Conservation (phyloP, 2,888 invertebrate genomes). For the Chymomyza procnemis region DNA sequence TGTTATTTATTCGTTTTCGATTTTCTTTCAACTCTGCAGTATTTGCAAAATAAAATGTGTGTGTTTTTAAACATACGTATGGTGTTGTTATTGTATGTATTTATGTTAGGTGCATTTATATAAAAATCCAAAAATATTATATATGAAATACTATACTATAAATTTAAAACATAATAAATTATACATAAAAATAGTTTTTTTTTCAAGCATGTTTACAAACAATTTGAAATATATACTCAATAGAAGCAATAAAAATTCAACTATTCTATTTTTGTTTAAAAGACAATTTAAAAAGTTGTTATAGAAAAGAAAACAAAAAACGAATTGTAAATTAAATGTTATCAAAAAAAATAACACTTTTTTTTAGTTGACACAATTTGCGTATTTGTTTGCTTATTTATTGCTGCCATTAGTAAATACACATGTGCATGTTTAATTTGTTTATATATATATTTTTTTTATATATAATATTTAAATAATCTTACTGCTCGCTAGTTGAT, state of each 20-base stretch:
- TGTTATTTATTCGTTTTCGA: conserved; percentile 48
- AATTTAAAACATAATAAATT: not conserved
- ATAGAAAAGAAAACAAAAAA: not conserved
- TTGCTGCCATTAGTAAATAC: not conserved
- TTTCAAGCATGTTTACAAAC: not conserved
- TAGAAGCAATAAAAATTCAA: not conserved
- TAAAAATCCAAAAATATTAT: not conserved
- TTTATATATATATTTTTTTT: not conserved
- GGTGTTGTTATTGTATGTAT: conserved; percentile 62
- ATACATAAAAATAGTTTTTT: not conserved
- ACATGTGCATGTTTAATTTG: not conserved
- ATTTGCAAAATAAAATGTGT: conserved; percentile 60
- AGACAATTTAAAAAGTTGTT: not conserved
- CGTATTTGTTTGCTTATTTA: not conserved
- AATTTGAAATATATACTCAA: not conserved
- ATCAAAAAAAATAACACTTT: not conserved
- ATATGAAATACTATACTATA: not conserved
- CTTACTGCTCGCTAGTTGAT: conserved; percentile 1
- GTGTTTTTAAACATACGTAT: conserved; percentile 63
- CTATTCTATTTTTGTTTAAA: not conserved
- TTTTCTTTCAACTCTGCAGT: conserved; percentile 51
- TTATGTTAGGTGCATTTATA: conserved; percentile 23
- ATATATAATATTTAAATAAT: conserved; percentile 36
- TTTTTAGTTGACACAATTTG: not conserved
- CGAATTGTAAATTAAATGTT: not conserved